Percentiles rank a stretch among this genome's conserved stretches.
phyloP scores from a whole-genome alignment of 2,888 invertebrate species.

The Xanthia togata region DNA sequence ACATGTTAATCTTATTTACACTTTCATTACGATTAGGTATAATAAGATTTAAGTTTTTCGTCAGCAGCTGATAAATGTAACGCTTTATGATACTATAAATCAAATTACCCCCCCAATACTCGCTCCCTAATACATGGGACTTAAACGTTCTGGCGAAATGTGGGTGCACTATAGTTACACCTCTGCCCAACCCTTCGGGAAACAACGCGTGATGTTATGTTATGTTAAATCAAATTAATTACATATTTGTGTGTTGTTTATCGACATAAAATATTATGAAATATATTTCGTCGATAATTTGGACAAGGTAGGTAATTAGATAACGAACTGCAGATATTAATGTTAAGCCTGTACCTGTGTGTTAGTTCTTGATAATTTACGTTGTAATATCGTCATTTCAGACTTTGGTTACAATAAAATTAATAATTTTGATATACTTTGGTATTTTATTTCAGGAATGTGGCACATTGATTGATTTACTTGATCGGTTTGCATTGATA shows the following conservation, averaged over 20 bases:
- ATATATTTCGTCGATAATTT: slow-evolving; percentile 1
- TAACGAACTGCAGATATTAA: slow-evolving; percentile 35
- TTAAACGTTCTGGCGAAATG: too few relatives aligned
- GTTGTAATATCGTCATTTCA: slow-evolving; percentile 48
- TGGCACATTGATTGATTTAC: not conserved
- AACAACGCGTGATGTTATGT: too few relatives aligned
- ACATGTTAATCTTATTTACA: slow-evolving; percentile 5
- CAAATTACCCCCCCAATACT: not conserved
- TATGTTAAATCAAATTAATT: slow-evolving; percentile 20
- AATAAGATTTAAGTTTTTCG: not conserved
- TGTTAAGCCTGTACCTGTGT: slow-evolving; percentile 35
- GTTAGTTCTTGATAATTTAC: slow-evolving; percentile 51
- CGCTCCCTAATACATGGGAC: too few relatives aligned
- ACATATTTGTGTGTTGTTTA: slow-evolving; percentile 15
- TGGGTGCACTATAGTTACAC: too few relatives aligned
- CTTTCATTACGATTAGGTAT: slow-evolving; percentile 7
- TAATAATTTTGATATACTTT: slow-evolving; percentile 54
- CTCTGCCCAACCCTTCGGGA: too few relatives aligned
- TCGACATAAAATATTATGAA: slow-evolving; percentile 2
- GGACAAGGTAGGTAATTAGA: slow-evolving; percentile 17
- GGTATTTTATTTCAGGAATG: slow-evolving; percentile 27
- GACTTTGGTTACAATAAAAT: slow-evolving; percentile 58
- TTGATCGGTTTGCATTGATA: not conserved
- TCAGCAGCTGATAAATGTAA: slow-evolving; percentile 8
- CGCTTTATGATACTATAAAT: slow-evolving; percentile 23